Percentiles rank a stretch among this genome's conserved stretches.
Evolutionary conservation across 1,140 invertebrate species (phyloP).

Genomic region (Drosophila teissieri): DNA sequence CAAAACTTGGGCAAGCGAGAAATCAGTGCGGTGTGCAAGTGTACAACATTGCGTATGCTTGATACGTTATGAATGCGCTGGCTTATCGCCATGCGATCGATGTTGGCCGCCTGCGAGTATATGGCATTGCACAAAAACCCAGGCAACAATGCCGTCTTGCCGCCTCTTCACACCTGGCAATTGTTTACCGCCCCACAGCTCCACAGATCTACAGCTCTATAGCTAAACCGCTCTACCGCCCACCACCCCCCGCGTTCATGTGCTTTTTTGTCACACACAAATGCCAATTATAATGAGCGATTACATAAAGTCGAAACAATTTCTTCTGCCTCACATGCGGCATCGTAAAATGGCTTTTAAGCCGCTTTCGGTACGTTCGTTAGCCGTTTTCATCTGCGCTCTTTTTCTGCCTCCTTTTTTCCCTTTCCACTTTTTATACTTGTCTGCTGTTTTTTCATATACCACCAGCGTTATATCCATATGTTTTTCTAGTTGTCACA

Average conservation of each 20-base stretch:
- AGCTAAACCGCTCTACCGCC: neutral
- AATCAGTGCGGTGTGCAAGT: constrained; percentile 31
- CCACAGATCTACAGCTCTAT: neutral
- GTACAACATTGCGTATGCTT: constrained; percentile 70
- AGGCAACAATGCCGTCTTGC: constrained; percentile 34
- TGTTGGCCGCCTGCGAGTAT: constrained; percentile 22
- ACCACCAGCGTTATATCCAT: constrained; percentile 9
- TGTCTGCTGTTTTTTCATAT: neutral
- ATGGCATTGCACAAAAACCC: constrained; percentile 42
- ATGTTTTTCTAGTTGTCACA: constrained; percentile 51
- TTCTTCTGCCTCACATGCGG: constrained; percentile 55
- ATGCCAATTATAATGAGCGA: constrained; percentile 80
- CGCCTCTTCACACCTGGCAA: constrained; percentile 9
- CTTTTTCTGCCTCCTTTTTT: constrained; percentile 21
- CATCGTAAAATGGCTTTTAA: constrained; percentile 64
- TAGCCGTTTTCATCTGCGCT: constrained; percentile 39
- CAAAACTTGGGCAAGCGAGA: constrained; percentile 34
- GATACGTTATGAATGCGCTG: constrained; percentile 60
- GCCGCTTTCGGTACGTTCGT: constrained; percentile 56
- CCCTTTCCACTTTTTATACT: constrained; percentile 1
- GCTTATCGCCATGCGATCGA: constrained; percentile 60
- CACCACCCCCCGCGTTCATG: neutral
- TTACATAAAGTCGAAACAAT: constrained; percentile 73
- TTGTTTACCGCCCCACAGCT: constrained; percentile 2
- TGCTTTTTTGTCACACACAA: constrained; percentile 72